Conservation (phyloP, 2,888 invertebrate species). For the Perizoma flavofasciatum region DNA sequence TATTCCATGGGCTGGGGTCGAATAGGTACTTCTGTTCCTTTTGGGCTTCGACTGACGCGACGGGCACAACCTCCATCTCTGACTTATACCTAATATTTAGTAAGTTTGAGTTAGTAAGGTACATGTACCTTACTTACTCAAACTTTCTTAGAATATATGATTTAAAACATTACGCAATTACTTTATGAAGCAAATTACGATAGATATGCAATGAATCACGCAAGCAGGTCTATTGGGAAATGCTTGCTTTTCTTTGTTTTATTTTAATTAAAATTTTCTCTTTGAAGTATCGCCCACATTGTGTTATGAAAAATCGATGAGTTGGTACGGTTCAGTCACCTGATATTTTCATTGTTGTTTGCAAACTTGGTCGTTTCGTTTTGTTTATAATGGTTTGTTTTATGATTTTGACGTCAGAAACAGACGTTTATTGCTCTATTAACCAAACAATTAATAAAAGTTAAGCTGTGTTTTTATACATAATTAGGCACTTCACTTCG, state of each 20-base stretch:
- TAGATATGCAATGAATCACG: constrained; percentile 1
- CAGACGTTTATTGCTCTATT: constrained; percentile 23
- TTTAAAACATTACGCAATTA: background rate
- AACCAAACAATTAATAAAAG: constrained; percentile 9
- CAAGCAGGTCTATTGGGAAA: constrained; percentile 2
- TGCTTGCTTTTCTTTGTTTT: background rate
- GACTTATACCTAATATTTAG: too few species aligned
- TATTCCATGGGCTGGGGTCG: too few species aligned
- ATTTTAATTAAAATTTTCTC: background rate
- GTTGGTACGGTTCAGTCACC: background rate
- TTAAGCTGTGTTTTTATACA: background rate
- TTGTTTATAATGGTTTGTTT: constrained; percentile 24
- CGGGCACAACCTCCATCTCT: too few species aligned
- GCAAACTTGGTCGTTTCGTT: constrained; percentile 22
- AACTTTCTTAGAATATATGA: background rate
- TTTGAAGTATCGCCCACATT: background rate
- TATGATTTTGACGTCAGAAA: constrained; percentile 30
- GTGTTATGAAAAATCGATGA: constrained; percentile 9
- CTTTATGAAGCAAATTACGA: background rate
- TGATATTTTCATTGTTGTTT: constrained; percentile 25
- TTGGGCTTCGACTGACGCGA: too few species aligned
- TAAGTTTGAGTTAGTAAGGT: too few species aligned
- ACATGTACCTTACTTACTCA: too few species aligned
- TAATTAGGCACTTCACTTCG: too few species aligned
- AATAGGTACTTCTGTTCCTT: too few species aligned